These are phyloP conservation scores for Macrosiphum euphorbiae DNA, from an alignment of 2,888 invertebrate species.

Conservation along the genomic window DNA sequence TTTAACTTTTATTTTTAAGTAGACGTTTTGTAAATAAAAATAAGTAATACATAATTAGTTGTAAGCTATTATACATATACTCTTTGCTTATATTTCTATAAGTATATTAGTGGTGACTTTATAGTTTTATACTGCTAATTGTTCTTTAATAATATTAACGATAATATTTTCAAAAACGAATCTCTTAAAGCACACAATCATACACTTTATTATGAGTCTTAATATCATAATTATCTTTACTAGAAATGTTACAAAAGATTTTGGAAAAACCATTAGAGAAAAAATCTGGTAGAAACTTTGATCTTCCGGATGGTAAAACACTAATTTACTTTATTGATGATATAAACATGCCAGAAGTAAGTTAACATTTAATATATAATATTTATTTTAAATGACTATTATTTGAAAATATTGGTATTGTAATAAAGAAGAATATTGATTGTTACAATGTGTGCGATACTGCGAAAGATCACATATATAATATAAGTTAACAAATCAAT, in stretches of 20 bases:
- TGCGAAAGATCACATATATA: no score
- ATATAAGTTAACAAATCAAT: no score
- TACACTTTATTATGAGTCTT: background rate
- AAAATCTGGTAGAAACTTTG: slow-evolving; percentile 93
- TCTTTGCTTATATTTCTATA: background rate
- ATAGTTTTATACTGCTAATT: background rate
- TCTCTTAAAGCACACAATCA: background rate
- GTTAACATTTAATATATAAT: background rate
- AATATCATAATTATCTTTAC: background rate
- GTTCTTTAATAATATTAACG: background rate
- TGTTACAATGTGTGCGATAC: no score
- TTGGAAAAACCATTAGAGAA: slow-evolving; percentile 78
- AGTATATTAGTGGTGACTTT: background rate
- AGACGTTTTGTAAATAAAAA: background rate
- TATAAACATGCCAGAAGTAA: slow-evolving; percentile 95
- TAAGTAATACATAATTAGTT: background rate
- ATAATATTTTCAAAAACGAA: background rate
- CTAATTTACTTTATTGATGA: slow-evolving; percentile 96
- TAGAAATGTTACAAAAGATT: slow-evolving; percentile 83
- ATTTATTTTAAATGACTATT: no score
- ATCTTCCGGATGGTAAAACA: slow-evolving; percentile 90
- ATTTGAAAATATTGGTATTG: no score
- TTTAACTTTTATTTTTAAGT: background rate
- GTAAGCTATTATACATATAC: no score
- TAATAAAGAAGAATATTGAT: no score